Evolutionary conservation across 2,888 invertebrate genomes (phyloP), one percentile per base, ranked within the genome.

Genomic region (Torymus aiolomorphi): DNA sequence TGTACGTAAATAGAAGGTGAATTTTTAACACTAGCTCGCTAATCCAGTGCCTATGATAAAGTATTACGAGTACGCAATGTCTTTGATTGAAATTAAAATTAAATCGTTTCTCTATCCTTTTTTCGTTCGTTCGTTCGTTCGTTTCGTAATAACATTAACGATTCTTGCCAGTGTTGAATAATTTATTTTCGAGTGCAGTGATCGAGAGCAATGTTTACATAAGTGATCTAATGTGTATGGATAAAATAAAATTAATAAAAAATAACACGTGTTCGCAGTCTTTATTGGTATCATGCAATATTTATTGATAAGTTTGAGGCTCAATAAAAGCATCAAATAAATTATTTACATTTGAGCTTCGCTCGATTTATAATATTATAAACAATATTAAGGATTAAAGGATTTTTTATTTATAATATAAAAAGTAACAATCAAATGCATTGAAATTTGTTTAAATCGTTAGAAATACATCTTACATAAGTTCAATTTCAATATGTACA

Each of bases 1-100:
- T 42, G 49, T 75, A 75, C 13, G 56, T 72, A 73, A 72, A 59
- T 62, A 76, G 59, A 42, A 75, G 16, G 31, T 62, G 57, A 16
- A 72, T 52, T 65, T 69, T 56, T 63, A 76, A 66, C 56, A 78
- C 66, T 81, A 79, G 81, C 65, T 79, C 79, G 78, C 76, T 79
- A 80, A 76, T 74, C 71, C 81, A 81, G 79, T 81, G 81, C 81
- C 81, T 81, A 79, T 31, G 16, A 66, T 65, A 74, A 78, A 12
- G 18, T 42, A 75, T 69, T 59, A 78, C 24, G 73, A 69, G 51
- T 72, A 76, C 42, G 62, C 51, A 20, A 61, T 2, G 54, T 81
- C 49, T 18, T 71, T 57, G 24, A 67, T 78, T 56, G 54, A 66
- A 31, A n/a, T n/a, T n/a, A n/a, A n/a, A n/a, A n/a, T n/a, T n/a